Evolutionary conservation across 2,113 vertebrate genomes (phyloP).

Genomic region (Crotalus tigris): DNA sequence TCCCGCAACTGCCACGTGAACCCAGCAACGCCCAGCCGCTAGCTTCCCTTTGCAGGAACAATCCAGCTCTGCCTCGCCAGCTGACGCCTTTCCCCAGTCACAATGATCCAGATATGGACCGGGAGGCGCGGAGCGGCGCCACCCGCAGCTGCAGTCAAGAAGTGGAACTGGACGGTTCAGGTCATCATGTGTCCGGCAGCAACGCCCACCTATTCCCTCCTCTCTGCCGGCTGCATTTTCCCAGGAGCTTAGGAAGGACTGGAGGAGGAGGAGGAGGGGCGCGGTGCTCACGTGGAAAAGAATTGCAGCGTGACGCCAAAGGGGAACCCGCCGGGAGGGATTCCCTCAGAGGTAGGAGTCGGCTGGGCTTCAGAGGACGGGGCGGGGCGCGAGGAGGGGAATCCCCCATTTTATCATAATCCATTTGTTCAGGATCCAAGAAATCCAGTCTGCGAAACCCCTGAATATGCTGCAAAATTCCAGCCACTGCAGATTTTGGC

Average conservation of each 20-base stretch:
- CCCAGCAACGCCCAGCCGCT: too few species aligned
- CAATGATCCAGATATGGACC: background rate
- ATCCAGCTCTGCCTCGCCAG: background rate
- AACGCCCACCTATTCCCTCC: background rate
- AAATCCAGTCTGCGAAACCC: background rate
- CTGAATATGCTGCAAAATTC: background rate
- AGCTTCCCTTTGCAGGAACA: background rate
- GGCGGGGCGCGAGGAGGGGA: background rate
- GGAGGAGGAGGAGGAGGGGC: background rate
- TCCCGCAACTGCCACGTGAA: too few species aligned
- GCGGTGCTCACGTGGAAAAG: background rate
- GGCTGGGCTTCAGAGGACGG: background rate
- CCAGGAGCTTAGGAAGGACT: accelerated
- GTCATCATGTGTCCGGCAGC: background rate
- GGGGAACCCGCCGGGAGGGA: accelerated
- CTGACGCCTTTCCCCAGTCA: conserved; percentile 19
- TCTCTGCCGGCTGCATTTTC: background rate
- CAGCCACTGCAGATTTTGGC: background rate
- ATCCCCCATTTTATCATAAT: background rate
- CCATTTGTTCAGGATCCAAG: background rate
- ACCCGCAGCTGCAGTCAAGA: background rate
- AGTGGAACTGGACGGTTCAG: background rate
- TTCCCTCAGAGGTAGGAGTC: conserved; percentile 24
- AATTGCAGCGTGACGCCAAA: accelerated
- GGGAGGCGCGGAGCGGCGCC: background rate